Evolutionary conservation across 2,797 vertebrate species (phyloP), one percentile per base, ranked within the genome.

Genomic region (Agapornis canus): DNA sequence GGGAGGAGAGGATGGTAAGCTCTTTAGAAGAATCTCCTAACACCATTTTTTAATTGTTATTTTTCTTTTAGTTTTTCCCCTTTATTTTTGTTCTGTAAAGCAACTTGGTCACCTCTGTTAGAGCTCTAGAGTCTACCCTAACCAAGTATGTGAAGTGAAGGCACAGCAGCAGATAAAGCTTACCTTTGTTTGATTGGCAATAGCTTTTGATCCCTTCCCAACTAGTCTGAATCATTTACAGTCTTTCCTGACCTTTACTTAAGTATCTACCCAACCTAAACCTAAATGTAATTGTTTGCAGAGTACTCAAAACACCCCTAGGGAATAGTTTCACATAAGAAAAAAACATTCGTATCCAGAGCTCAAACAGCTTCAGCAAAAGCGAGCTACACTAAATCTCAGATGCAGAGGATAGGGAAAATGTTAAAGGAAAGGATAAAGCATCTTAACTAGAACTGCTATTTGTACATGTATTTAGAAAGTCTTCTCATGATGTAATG

Each of bases 41-140:
- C 4, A 35, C 3, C 9, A 3, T 21, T 63, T 26, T 39, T 31
- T 35, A 35, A 35, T 35, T 35, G n/a, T 35, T 35, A 35, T 3
- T 4, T 0, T 9, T 60, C 68, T 7, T 22, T 32, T n/a, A 22
- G 23, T 17, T n/a, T 17, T 13, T 3, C 5, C n/a, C 10, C 19
- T 17, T 32, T 19, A 13, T 18, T 59, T 15, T 47, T n/a, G 0
- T 13, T 59, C 23, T 73, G 4, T 23, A 61, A 68, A 31, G 40
- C 11, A 37, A 29, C 22, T n/a, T 13, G 3, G 37, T 21, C 23
- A 76, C 6, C 10, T 35, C 51, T 57, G 49, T 26, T 63, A 13
- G 3, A 60, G 13, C 13, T 68, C 52, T 57, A 4, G 26, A 77
- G 3, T 31, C 35, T 49, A 29, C 13, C 45, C 16, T 25, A 72